Conservation (phyloP, 2,113 vertebrate species). For the Cavia aperea region DNA sequence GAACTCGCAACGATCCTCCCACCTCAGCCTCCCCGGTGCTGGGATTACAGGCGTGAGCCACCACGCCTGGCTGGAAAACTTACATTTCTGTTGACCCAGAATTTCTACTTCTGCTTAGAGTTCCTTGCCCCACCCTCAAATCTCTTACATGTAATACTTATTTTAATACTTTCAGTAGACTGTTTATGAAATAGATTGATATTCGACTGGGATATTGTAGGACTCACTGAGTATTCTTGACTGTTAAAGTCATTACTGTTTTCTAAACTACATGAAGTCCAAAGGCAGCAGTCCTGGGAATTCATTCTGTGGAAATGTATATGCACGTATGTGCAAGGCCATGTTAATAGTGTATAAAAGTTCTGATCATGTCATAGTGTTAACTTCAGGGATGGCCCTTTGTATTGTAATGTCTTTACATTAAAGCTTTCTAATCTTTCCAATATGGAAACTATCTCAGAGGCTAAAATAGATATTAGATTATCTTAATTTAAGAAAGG, state of each 20-base stretch:
- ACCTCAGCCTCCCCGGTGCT: no score
- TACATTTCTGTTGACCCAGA: constrained; percentile 14
- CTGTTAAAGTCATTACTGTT: neutral
- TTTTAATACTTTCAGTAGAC: neutral
- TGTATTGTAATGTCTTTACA: neutral
- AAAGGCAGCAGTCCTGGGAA: neutral
- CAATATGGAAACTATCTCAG: neutral
- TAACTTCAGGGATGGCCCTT: neutral
- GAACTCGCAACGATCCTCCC: no score
- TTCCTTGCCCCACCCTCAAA: neutral
- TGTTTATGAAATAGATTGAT: neutral
- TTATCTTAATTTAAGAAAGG: neutral
- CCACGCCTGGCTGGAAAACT: neutral
- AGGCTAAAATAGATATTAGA: neutral
- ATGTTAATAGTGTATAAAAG: neutral
- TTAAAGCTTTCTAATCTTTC: neutral
- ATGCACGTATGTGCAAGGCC: neutral
- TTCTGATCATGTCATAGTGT: neutral
- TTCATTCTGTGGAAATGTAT: neutral
- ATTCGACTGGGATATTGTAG: neutral
- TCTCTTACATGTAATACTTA: neutral
- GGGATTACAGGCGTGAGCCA: no score
- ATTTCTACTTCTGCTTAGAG: constrained; percentile 9
- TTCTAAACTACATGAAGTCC: neutral
- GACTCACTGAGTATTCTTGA: neutral